Evolutionary conservation across 2,888 invertebrate genomes (phyloP).

Genomic region (Bruchidius siliquastri): DNA sequence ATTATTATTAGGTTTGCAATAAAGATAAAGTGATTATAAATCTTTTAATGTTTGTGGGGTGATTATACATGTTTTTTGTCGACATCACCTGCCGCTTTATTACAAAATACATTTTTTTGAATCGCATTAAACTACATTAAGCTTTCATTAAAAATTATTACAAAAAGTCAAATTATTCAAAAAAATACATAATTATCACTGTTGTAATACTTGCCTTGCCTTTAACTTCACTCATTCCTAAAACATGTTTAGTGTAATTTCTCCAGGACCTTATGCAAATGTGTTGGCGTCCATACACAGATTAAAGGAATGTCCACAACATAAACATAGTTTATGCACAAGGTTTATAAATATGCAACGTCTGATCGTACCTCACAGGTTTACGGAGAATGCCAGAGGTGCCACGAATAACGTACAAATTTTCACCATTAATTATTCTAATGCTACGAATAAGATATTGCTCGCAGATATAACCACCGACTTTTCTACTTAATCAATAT

Average conservation of each 20-base stretch:
- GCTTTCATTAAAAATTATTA: too few relatives aligned
- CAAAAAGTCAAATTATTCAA: too few relatives aligned
- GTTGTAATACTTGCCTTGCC: too few relatives aligned
- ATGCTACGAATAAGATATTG: neutral
- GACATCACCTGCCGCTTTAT: too few relatives aligned
- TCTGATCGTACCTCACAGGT: neutral
- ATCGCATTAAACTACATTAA: too few relatives aligned
- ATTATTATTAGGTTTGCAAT: too few relatives aligned
- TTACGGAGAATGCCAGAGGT: neutral
- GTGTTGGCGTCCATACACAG: neutral
- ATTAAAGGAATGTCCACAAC: neutral
- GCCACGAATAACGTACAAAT: neutral
- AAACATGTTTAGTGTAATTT: neutral
- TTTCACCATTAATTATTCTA: neutral
- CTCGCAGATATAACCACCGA: neutral
- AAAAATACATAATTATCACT: too few relatives aligned
- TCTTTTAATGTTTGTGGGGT: too few relatives aligned
- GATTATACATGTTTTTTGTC: too few relatives aligned
- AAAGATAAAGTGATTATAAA: too few relatives aligned
- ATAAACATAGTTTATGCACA: neutral
- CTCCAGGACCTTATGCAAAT: neutral
- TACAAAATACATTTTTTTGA: too few relatives aligned
- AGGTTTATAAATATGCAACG: neutral
- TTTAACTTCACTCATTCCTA: neutral
- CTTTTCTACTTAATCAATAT: neutral